A percentile compares a stretch with the other conserved stretches of the same genome.
These are phyloP conservation scores for Ivindomyrus marchei DNA, from an alignment of 2,113 vertebrate species.

Conservation along the genomic window DNA sequence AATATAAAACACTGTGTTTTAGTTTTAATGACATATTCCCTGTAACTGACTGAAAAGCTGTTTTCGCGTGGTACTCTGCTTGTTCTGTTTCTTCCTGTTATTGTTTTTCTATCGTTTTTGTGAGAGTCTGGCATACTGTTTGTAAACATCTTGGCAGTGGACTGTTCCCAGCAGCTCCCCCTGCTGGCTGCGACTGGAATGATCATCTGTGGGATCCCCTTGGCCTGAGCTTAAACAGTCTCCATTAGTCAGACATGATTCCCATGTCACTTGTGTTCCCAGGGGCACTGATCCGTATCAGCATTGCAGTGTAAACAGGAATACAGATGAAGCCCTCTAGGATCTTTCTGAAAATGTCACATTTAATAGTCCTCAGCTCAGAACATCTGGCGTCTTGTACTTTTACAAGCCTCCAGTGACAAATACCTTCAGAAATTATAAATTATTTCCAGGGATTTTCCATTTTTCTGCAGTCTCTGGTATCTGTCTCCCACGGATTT, in stretches of 20 bases:
- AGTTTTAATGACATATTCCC: background rate
- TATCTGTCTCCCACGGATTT: background rate
- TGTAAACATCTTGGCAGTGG: background rate
- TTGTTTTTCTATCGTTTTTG: background rate
- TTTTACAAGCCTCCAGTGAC: background rate
- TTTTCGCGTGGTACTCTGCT: background rate
- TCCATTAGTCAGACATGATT: background rate
- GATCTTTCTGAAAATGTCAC: background rate
- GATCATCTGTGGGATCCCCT: background rate
- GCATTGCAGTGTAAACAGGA: background rate
- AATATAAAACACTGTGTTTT: background rate
- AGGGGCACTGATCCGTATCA: background rate
- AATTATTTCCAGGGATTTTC: background rate
- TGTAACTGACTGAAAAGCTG: background rate
- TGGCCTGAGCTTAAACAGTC: background rate
- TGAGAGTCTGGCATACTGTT: background rate
- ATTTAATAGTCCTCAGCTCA: background rate
- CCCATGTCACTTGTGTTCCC: background rate
- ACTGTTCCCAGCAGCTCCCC: background rate
- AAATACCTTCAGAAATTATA: background rate
- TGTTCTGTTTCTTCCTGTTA: background rate
- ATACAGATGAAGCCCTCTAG: background rate
- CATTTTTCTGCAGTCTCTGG: background rate
- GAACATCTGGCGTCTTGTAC: background rate
- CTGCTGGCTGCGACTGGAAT: background rate